Percentiles rank a stretch among this genome's conserved stretches.
These are phyloP conservation scores for Stenchaetothrips biformis DNA, from an alignment of 2,888 invertebrate species.

Conservation along the genomic window DNA sequence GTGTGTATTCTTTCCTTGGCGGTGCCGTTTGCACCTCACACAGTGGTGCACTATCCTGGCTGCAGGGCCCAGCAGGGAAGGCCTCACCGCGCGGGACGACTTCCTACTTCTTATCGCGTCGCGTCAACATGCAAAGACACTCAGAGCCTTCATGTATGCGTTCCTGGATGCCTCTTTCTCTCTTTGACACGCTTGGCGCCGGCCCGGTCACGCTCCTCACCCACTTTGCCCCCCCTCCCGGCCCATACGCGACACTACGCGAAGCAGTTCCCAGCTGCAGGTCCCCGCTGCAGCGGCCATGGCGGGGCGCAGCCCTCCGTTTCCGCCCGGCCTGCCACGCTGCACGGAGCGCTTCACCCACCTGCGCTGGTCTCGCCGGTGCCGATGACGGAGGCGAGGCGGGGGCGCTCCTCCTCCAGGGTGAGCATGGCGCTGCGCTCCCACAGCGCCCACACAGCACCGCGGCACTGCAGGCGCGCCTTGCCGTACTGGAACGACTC, in stretches of 20 bases:
- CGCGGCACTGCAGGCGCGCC: slow-evolving; percentile 35
- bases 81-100: background rate
- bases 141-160: slow-evolving; percentile 9
- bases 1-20: background rate
- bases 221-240: background rate
- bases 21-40: too few species aligned
- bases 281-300: background rate
- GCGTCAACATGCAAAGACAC: slow-evolving; percentile 22
- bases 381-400: slow-evolving; percentile 41
- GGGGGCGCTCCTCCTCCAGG: slow-evolving; percentile 42
- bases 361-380: slow-evolving; percentile 37
- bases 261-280: background rate
- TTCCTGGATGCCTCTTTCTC: slow-evolving; percentile 4
- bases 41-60: too few species aligned
- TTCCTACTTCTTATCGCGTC: slow-evolving; percentile 5
- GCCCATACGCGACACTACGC: background rate
- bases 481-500: slow-evolving; percentile 36
- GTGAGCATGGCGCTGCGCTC: slow-evolving; percentile 37
- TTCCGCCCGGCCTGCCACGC: too few species aligned
- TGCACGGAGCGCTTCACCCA: slow-evolving; percentile 27
- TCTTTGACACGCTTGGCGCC: background rate
- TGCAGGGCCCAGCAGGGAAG: too few species aligned
- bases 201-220: background rate
- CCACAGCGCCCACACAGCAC: slow-evolving; percentile 37
- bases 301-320: too few species aligned